A percentile compares a stretch with the other conserved stretches of the same genome.
Evolutionary conservation across 2,797 vertebrate genomes (phyloP).

Genomic region (Etheostoma perlongum): DNA sequence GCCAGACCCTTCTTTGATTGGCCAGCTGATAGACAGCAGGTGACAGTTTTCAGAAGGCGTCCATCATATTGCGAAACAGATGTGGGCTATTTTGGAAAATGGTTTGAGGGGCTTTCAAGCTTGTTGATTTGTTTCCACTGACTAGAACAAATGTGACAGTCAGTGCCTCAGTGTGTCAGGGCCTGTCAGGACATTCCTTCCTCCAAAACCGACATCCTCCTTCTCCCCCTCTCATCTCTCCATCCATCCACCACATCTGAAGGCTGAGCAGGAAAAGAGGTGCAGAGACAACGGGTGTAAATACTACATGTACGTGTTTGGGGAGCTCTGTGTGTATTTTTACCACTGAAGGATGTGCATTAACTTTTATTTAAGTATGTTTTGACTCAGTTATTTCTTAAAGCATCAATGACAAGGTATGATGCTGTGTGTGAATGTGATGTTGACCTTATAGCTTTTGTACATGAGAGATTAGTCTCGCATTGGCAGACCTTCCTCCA

Average conservation of each 20-base stretch:
- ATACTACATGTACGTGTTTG: neutral
- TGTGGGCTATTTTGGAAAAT: conserved; percentile 71
- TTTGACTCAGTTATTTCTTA: neutral
- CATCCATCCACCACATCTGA: conserved; percentile 42
- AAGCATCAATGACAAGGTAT: no score
- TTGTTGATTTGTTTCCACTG: conserved; percentile 63
- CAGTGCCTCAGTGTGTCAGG: conserved; percentile 55
- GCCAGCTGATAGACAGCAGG: neutral
- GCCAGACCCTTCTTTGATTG: accelerated
- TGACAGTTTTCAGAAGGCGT: conserved; percentile 11
- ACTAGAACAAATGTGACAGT: conserved; percentile 60
- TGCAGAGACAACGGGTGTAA: neutral
- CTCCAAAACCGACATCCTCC: conserved; percentile 6
- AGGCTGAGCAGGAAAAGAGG: conserved; percentile 23
- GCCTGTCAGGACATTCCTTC: conserved; percentile 72
- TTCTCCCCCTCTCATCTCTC: conserved; percentile 25
- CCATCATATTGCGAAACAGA: conserved; percentile 7
- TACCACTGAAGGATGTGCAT: neutral
- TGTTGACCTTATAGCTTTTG: neutral
- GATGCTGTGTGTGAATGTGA: neutral
- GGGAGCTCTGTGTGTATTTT: neutral
- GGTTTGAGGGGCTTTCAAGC: conserved; percentile 72
- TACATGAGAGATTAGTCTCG: neutral
- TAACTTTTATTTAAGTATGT: neutral
- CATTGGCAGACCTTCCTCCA: no score